Evolutionary conservation across 2,797 vertebrate species (phyloP).

Genomic region (Alca torda): DNA sequence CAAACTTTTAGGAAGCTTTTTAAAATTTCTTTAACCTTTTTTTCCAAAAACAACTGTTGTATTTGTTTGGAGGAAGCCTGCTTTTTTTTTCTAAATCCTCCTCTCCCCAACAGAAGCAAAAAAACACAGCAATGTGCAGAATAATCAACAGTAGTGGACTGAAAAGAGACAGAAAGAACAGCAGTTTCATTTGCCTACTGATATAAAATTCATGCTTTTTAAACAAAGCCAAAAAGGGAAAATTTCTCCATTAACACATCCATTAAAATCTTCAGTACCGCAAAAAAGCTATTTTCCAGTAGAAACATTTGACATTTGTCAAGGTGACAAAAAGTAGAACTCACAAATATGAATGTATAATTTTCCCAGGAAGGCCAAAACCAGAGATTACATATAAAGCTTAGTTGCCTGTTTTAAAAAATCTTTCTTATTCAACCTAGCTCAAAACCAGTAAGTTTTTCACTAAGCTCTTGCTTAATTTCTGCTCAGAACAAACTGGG

Average conservation of each 20-base stretch:
- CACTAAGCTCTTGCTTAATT: neutral
- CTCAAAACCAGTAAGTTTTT: neutral
- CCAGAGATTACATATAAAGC: neutral
- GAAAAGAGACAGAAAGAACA: neutral
- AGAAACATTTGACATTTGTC: neutral
- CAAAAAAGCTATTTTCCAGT: neutral
- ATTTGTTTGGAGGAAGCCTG: neutral
- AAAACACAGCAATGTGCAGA: neutral
- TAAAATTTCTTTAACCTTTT: neutral
- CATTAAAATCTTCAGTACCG: neutral
- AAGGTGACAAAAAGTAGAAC: neutral
- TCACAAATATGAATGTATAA: neutral
- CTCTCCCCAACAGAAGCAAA: neutral
- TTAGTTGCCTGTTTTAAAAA: neutral
- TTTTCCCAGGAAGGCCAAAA: neutral
- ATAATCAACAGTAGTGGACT: neutral
- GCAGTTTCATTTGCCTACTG: neutral
- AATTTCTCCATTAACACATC: neutral
- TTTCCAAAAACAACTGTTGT: neutral
- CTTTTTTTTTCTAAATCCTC: neutral
- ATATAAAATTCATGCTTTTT: neutral
- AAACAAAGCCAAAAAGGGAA: neutral
- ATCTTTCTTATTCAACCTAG: neutral
- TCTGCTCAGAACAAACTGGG: neutral
- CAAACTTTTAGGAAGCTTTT: neutral